Percentiles rank a stretch among this genome's conserved stretches.
phyloP scores from a whole-genome alignment of 2,888 invertebrate species.

The Ceriagrion tenellum region DNA sequence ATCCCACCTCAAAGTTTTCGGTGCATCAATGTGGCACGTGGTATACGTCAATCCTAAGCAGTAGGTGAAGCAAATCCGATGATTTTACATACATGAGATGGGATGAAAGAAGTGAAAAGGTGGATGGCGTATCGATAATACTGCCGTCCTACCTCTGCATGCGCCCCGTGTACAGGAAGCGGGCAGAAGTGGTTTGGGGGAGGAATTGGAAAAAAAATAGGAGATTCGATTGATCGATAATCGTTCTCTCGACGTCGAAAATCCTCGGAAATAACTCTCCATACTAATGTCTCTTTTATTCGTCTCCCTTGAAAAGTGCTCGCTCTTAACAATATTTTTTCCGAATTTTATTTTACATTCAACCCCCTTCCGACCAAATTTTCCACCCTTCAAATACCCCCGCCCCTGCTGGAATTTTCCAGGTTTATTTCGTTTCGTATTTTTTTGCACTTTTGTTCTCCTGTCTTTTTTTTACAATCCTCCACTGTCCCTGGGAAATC shows the following conservation, averaged over 20 bases:
- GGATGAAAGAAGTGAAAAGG: no score
- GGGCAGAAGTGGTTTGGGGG: neutral
- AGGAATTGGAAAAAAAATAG: neutral
- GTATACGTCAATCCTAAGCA: no score
- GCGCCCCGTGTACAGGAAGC: no score
- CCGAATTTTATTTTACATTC: neutral
- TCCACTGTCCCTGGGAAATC: conserved; percentile 13
- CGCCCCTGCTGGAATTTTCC: neutral
- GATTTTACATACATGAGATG: no score
- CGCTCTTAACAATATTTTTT: neutral
- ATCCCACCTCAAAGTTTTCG: no score
- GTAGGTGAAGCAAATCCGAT: no score
- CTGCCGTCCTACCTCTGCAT: no score
- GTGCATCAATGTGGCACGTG: no score
- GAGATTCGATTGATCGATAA: conserved; percentile 55
- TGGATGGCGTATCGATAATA: no score
- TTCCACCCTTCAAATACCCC: neutral
- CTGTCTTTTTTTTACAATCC: neutral
- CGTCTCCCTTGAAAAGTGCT: conserved; percentile 12
- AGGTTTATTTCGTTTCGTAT: neutral
- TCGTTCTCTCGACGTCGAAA: conserved; percentile 42
- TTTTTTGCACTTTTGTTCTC: neutral
- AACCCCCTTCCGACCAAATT: neutral
- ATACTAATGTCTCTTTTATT: conserved; percentile 57
- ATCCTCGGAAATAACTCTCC: conserved; percentile 57